These are phyloP conservation scores for Semicossyphus pulcher DNA, from an alignment of 2,113 vertebrate species.

Conservation along the genomic window DNA sequence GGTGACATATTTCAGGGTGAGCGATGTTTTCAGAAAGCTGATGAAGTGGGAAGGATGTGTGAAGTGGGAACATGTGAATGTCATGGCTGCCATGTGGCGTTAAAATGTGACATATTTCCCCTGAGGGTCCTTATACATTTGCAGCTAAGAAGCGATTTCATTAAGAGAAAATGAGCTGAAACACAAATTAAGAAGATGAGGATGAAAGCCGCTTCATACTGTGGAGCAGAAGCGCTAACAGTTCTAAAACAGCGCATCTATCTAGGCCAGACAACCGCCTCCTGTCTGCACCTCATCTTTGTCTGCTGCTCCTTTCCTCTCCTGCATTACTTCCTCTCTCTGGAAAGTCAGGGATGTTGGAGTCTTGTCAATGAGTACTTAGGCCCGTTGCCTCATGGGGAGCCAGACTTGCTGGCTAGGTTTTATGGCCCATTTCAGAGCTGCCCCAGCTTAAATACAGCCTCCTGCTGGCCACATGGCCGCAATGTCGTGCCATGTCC, in stretches of 20 bases:
- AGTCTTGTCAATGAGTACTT: slow-evolving; percentile 79
- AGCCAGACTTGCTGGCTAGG: slow-evolving; percentile 80
- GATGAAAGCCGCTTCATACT: slow-evolving; percentile 19
- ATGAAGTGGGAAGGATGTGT: slow-evolving; percentile 45
- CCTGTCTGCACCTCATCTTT: slow-evolving; percentile 63
- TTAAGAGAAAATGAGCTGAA: slow-evolving; percentile 11
- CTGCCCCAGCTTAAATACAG: slow-evolving; percentile 75
- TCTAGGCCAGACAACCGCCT: slow-evolving; percentile 57
- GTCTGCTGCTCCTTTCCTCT: slow-evolving; percentile 33
- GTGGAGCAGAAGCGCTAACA: slow-evolving; percentile 43
- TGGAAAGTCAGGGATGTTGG: slow-evolving; percentile 71
- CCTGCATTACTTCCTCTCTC: slow-evolving; percentile 53
- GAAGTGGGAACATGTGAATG: slow-evolving; percentile 52
- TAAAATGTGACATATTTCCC: slow-evolving; percentile 34
- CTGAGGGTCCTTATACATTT: slow-evolving; percentile 3
- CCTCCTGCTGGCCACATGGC: slow-evolving; percentile 80
- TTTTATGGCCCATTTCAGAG: slow-evolving; percentile 80
- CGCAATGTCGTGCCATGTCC: slow-evolving; percentile 76
- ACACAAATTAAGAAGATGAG: background rate
- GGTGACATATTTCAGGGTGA: slow-evolving; percentile 30
- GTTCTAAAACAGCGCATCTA: slow-evolving; percentile 51
- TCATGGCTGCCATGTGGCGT: slow-evolving; percentile 35
- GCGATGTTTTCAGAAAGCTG: slow-evolving; percentile 27
- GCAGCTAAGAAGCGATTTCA: slow-evolving; percentile 1
- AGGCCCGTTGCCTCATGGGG: slow-evolving; percentile 70